Base-by-base conservation (phyloP, 2,797 vertebrate species). In the Rhynchonycteris naso region DNA sequence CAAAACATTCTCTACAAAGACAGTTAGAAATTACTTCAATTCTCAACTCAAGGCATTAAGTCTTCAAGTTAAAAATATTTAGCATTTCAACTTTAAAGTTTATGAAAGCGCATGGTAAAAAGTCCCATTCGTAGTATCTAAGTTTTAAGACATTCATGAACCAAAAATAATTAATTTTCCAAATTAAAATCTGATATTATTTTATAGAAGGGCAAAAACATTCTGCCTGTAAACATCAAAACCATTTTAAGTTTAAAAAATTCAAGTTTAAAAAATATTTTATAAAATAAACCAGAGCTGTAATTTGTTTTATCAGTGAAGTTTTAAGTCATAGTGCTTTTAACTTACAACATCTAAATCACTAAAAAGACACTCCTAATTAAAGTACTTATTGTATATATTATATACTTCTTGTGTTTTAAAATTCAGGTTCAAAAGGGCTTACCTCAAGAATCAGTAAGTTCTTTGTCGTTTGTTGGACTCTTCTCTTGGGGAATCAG, bases 381-480 rank as follows among this genome's bases (percentile, higher is more conserved):
- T 76, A 33, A 82, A 52, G 43, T 66, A 66, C 47, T 24, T 66
- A 56, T 14, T 52, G 50, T 16, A 54, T 10, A 35, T 16, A 66
- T 28, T 10, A 35, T 16, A 66, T 28, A 69, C 71, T 8, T 91
- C 81, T 72, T 30, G 24, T 38, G 19, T 94, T 69, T 69, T 66
- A 74, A 13, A 95, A 59, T 52, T 92, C 72, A 66, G 75, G 59
- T 59, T 79, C 89, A 59, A 54, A 92, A 89, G n/a, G 61, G 97
- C 98, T 98, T 97, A 98, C 98, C 98, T 97, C 95, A 69, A 97
- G 63, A 58, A 28, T 98, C 98, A 99, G 98, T 99, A 99, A 63
- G 99, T 99, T 56, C 99, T 99, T 93, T 99, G 99, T 1, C 99
- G 98, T 95, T 99, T 99, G 95, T 99, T 99, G 1, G 99, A 99